Conservation (phyloP, 23 tunicate species). For the Ascidia mentula region DNA sequence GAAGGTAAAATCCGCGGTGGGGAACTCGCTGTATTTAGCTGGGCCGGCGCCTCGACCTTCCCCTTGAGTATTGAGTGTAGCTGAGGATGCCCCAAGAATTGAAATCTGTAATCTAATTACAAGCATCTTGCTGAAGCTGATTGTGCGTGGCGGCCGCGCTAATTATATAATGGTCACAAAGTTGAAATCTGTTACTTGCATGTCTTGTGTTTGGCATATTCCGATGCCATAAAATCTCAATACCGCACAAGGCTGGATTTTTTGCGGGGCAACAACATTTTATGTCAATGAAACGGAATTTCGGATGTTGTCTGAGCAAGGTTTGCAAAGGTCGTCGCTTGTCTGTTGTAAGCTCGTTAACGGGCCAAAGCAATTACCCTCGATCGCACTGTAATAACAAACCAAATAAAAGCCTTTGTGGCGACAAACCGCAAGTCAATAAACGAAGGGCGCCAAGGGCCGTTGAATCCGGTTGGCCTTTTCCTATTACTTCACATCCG, state of each 20-base stretch:
- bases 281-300: no score
- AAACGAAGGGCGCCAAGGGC: not conserved
- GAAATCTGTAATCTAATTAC: not conserved
- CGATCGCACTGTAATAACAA: slow-evolving; percentile 10
- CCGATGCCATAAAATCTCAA: no score
- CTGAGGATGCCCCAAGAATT: not conserved
- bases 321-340: no score
- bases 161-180: no score
- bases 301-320: no score
- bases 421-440: not conserved
- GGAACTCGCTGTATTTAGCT: no score
- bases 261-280: no score
- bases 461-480: not conserved
- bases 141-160: not conserved
- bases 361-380: slow-evolving; percentile 2
- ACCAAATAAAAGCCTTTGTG: not conserved
- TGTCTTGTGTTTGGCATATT: no score
- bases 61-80: not conserved
- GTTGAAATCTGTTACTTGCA: no score
- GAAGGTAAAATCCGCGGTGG: no score
- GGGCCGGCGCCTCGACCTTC: not conserved
- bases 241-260: no score
- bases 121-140: not conserved
- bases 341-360: not conserved
- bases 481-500: not conserved